Evolutionary conservation across 2,888 invertebrate genomes (phyloP).

Genomic region (Campopleginae sp.): DNA sequence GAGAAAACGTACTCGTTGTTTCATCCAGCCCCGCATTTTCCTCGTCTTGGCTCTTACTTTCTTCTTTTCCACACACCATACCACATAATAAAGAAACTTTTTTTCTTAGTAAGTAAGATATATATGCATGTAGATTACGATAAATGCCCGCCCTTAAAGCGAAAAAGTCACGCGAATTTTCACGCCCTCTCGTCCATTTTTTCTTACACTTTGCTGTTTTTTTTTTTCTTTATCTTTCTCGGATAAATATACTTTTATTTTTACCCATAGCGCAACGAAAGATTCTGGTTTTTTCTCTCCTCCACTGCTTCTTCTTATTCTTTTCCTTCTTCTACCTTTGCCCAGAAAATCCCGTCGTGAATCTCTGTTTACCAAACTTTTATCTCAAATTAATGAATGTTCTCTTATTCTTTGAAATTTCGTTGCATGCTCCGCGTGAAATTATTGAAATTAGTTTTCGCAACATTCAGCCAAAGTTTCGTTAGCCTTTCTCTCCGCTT

Average conservation of each 20-base stretch:
- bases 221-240: constrained; percentile 27
- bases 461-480: background rate
- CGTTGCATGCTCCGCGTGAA: constrained; percentile 16
- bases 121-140: constrained; percentile 71
- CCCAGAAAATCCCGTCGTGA: constrained; percentile 53
- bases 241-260: background rate
- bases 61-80: constrained; percentile 23
- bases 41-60: background rate
- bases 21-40: background rate
- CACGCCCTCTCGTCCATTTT: constrained; percentile 10
- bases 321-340: constrained; percentile 40
- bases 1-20: constrained; percentile 30
- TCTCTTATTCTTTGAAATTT: constrained; percentile 48
- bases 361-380: constrained; percentile 63
- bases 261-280: background rate
- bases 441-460: constrained; percentile 53
- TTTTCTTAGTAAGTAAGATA: constrained; percentile 61
- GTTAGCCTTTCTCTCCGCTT: background rate
- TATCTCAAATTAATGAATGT: constrained; percentile 57
- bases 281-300: background rate
- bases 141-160: constrained; percentile 66
- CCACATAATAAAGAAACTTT: constrained; percentile 70
- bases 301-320: constrained; percentile 41
- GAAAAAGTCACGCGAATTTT: constrained; percentile 68
- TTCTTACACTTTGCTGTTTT: constrained; percentile 13